These are phyloP conservation scores for Lepidocyrtinus sp. DNA, from an alignment of 2,888 invertebrate species.

Conservation along the genomic window DNA sequence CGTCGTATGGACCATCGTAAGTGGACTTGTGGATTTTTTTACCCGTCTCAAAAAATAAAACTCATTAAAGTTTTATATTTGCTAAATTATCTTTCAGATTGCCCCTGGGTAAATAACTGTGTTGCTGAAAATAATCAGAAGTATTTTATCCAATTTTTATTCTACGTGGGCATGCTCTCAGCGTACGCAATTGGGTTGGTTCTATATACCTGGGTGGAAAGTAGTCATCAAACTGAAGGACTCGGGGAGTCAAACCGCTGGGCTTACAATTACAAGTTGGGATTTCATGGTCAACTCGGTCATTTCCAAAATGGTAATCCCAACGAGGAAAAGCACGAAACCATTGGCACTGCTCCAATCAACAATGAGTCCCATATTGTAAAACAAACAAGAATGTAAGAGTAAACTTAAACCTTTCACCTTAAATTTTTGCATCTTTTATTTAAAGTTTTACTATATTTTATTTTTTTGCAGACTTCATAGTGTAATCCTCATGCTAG, in stretches of 20 bases:
- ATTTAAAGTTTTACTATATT: constrained; percentile 8
- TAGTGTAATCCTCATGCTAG: constrained; percentile 85
- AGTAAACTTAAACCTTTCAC: constrained; percentile 65
- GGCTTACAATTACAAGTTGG: constrained; percentile 30
- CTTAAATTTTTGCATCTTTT: no score
- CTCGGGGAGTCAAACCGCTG: constrained; percentile 71
- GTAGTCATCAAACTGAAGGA: constrained; percentile 80
- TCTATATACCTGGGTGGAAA: constrained; percentile 80
- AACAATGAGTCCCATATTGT: constrained; percentile 72
- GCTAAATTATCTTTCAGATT: constrained; percentile 19
- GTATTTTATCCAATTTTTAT: constrained; percentile 89
- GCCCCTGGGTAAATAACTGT: constrained; percentile 88
- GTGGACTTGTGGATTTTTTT: constrained; percentile 15
- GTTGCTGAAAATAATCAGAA: constrained; percentile 94
- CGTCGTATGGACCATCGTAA: constrained; percentile 75
- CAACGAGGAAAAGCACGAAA: no score
- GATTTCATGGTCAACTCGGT: background rate
- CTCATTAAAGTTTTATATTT: constrained; percentile 23
- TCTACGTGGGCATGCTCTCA: constrained; percentile 82
- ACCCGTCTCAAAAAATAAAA: constrained; percentile 18
- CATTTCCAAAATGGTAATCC: background rate
- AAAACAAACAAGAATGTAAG: constrained; percentile 84
- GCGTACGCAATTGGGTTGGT: constrained; percentile 81
- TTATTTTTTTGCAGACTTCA: constrained; percentile 81
- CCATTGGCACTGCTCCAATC: constrained; percentile 32